Conservation (phyloP, 2,888 invertebrate species). For the Phyllotreta cruciferae region DNA sequence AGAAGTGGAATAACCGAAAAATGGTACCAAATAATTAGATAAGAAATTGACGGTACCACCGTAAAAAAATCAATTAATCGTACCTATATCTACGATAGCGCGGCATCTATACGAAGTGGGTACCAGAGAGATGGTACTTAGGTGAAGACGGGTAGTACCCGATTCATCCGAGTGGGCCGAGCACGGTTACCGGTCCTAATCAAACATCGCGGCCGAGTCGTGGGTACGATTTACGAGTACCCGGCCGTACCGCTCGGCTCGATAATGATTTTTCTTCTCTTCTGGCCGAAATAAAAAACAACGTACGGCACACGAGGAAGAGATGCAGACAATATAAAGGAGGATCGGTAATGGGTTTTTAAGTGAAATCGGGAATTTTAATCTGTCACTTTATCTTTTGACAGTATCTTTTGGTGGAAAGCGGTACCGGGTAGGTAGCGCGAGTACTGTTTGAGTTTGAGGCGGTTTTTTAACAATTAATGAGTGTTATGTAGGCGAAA, state of each 20-base stretch:
- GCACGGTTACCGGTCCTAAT: conserved; percentile 28
- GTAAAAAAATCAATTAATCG: too few relatives aligned
- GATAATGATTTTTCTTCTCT: conserved; percentile 49
- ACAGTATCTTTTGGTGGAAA: conserved; percentile 21
- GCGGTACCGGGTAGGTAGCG: neutral
- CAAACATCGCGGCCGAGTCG: conserved; percentile 41
- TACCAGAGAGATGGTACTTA: too few relatives aligned
- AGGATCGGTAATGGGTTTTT: conserved; percentile 43
- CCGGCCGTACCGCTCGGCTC: conserved; percentile 43
- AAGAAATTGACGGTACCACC: neutral
- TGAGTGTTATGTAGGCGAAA: too few relatives aligned
- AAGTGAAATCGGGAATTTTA: conserved; percentile 42
- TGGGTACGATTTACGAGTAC: conserved; percentile 50
- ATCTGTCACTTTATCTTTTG: conserved; percentile 39
- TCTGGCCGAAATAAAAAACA: conserved; percentile 24
- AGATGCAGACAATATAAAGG: conserved; percentile 33
- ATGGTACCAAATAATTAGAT: neutral
- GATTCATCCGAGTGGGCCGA: too few relatives aligned
- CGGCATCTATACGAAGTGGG: too few relatives aligned
- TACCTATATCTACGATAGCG: too few relatives aligned
- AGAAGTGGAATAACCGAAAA: too few relatives aligned
- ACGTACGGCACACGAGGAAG: too few relatives aligned
- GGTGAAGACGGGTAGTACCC: too few relatives aligned
- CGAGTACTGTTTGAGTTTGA: too few relatives aligned
- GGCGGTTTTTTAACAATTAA: too few relatives aligned